Evolutionary conservation across 2,113 vertebrate species (phyloP).

Genomic region (Etheostoma cragini): DNA sequence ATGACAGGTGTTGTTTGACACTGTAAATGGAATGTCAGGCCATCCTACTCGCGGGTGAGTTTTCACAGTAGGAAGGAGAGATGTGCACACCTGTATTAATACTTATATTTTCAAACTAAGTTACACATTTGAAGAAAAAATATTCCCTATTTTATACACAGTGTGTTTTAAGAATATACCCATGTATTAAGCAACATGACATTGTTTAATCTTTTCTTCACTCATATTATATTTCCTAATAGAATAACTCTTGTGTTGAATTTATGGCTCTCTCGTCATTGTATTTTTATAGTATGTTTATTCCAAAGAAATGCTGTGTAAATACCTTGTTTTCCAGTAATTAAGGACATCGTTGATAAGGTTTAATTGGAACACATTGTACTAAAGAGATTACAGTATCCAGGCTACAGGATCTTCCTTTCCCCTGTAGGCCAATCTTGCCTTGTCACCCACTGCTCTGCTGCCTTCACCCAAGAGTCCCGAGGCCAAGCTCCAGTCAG

Average conservation of each 20-base stretch:
- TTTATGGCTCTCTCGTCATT: not conserved
- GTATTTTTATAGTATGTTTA: not conserved
- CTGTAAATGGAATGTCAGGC: not conserved
- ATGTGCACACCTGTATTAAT: not conserved
- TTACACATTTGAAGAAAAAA: not conserved
- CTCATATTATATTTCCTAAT: not conserved
- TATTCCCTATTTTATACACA: not conserved
- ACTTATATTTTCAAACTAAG: not conserved
- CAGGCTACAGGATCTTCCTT: conserved; percentile 25
- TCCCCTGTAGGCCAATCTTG: conserved; percentile 81
- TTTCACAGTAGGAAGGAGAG: not conserved
- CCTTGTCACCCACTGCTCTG: conserved; percentile 79
- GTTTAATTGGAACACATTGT: not conserved
- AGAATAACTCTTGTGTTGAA: not conserved
- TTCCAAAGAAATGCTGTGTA: not conserved
- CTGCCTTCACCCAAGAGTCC: conserved; percentile 76
- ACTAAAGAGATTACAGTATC: not conserved
- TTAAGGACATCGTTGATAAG: not conserved
- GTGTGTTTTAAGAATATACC: not conserved
- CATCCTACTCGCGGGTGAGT: not conserved
- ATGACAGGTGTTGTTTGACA: not conserved
- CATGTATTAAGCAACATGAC: not conserved
- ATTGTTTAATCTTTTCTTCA: not conserved
- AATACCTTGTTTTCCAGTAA: not conserved
- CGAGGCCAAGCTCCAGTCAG: conserved; percentile 75